phyloP scores from a whole-genome alignment of 1,140 invertebrate species.

The Meloidogyne hapla region DNA sequence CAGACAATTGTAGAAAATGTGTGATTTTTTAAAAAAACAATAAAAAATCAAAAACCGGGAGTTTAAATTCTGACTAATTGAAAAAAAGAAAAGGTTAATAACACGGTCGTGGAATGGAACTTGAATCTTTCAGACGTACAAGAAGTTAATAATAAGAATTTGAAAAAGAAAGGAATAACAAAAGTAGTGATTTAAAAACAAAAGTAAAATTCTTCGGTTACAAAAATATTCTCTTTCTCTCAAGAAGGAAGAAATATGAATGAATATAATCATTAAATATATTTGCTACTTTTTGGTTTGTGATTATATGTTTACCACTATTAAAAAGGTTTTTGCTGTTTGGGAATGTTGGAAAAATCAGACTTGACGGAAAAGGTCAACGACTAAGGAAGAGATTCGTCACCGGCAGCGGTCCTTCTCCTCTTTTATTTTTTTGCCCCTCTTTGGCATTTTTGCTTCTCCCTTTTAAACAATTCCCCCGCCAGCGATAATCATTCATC shows the following conservation, averaged over 20 bases:
- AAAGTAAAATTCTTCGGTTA: no score
- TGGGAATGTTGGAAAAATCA: neutral
- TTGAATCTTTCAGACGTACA: no score
- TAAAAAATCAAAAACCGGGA: no score
- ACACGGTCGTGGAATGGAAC: no score
- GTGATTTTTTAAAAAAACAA: no score
- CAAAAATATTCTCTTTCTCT: no score
- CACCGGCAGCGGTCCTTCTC: neutral
- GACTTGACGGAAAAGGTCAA: constrained; percentile 3
- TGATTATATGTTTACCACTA: neutral
- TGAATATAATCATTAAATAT: neutral
- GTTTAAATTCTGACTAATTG: no score
- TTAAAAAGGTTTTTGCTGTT: neutral
- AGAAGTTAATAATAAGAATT: no score
- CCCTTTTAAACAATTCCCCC: neutral
- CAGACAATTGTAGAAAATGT: no score
- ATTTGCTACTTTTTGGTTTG: neutral
- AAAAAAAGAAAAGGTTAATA: no score
- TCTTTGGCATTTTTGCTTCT: neutral
- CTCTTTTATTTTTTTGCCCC: neutral
- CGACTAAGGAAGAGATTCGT: neutral
- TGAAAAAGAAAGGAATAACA: no score
- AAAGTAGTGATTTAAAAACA: no score
- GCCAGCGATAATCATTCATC: constrained; percentile 5
- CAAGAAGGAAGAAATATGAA: neutral